Percentiles rank a stretch among this genome's conserved stretches.
phyloP scores from a whole-genome alignment of 2,797 vertebrate species.

The Lutjanus campechanus region DNA sequence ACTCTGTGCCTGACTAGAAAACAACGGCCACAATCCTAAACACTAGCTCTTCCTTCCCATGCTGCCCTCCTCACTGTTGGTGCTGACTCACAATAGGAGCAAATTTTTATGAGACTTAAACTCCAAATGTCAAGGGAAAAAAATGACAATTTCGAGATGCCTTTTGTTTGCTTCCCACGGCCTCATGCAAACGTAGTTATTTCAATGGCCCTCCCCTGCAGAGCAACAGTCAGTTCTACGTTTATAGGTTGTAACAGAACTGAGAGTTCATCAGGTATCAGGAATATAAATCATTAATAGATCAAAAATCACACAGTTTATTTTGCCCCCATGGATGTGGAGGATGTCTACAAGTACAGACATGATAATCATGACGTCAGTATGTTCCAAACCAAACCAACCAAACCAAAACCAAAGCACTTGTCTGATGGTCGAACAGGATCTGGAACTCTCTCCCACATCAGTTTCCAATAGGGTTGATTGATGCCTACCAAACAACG shows the following conservation, averaged over 20 bases:
- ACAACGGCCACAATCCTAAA: conserved; percentile 77
- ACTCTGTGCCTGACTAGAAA: conserved; percentile 81
- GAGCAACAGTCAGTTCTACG: conserved; percentile 15
- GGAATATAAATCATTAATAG: neutral
- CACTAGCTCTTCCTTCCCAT: conserved; percentile 76
- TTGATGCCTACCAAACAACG: too few species aligned
- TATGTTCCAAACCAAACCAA: neutral
- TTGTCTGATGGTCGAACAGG: conserved; percentile 10
- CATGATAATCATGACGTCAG: conserved; percentile 8
- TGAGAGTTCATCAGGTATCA: conserved; percentile 6
- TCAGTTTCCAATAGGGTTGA: neutral
- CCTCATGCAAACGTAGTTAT: conserved; percentile 43
- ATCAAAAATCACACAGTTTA: conserved; percentile 12
- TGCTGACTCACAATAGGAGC: conserved; percentile 69
- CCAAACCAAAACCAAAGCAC: conserved; percentile 20
- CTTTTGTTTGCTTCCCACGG: conserved; percentile 57
- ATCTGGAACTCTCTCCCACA: neutral
- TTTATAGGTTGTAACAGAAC: conserved; percentile 28
- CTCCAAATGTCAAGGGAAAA: conserved; percentile 57
- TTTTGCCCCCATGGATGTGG: neutral
- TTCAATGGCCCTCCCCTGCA: conserved; percentile 17
- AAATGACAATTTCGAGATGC: conserved; percentile 31
- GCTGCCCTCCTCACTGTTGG: conserved; percentile 66
- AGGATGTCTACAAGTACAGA: neutral
- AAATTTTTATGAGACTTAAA: conserved; percentile 52